These are phyloP conservation scores for Orthochromis indermauri DNA, from an alignment of 2,113 vertebrate genomes.

Conservation along the genomic window DNA sequence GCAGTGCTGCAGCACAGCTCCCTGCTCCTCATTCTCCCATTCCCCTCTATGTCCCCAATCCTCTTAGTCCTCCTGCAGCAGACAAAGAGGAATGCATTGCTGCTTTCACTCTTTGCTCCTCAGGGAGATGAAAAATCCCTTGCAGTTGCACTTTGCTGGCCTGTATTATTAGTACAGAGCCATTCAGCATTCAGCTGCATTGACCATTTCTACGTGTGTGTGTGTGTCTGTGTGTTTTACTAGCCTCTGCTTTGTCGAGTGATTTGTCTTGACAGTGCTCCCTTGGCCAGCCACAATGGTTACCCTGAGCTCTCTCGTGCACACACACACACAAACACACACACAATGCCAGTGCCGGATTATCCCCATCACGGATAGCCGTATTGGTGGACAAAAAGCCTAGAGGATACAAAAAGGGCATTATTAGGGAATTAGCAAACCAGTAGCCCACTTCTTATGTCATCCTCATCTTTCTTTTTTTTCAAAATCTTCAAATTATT, in stretches of 20 bases:
- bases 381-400: conserved; percentile 20
- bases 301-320: conserved; percentile 10
- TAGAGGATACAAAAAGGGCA: conserved; percentile 3
- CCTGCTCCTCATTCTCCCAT: conserved; percentile 19
- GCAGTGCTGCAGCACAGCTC: conserved; percentile 5
- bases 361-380: conserved; percentile 26
- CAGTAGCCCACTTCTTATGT: not conserved
- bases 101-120: conserved; percentile 48
- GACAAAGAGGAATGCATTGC: conserved; percentile 51
- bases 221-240: conserved; percentile 17
- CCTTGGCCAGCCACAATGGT: conserved; percentile 16
- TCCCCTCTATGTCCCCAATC: conserved; percentile 35
- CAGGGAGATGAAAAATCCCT: conserved; percentile 52
- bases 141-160: conserved; percentile 58
- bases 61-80: conserved; percentile 53
- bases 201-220: conserved; percentile 14
- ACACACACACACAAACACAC: not conserved
- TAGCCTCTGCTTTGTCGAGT: conserved; percentile 34
- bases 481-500: not conserved
- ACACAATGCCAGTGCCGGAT: conserved; percentile 12
- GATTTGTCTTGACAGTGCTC: conserved; percentile 48
- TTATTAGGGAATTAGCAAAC: conserved; percentile 10
- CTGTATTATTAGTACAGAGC: conserved; percentile 48
- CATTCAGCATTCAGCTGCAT: conserved; percentile 19
- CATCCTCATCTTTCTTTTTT: not conserved